These are phyloP conservation scores for Thamnaconus septentrionalis DNA, from an alignment of 2,113 vertebrate species.

Conservation along the genomic window DNA sequence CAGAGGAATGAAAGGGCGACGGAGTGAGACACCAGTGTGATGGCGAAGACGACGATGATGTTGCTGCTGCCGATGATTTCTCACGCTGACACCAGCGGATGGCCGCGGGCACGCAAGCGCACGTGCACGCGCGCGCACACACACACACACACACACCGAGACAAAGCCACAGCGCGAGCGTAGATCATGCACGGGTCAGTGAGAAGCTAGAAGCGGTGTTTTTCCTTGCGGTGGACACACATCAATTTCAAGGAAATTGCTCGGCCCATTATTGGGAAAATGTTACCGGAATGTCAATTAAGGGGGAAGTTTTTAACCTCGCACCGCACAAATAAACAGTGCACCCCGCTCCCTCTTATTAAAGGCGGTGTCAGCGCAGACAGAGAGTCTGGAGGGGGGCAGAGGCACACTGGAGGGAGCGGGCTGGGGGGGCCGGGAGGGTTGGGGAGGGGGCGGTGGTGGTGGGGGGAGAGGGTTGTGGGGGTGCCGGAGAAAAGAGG, in stretches of 20 bases:
- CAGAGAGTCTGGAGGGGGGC: constrained; percentile 69
- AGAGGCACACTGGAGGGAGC: constrained; percentile 30
- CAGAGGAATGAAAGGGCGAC: neutral
- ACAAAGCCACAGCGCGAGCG: constrained; percentile 48
- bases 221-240: constrained; percentile 72
- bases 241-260: constrained; percentile 77
- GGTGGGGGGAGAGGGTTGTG: constrained; percentile 34
- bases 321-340: constrained; percentile 74
- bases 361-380: constrained; percentile 74
- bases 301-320: constrained; percentile 78
- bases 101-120: constrained; percentile 11
- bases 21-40: constrained; percentile 2
- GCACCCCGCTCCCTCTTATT: constrained; percentile 65
- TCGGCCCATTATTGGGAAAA: constrained; percentile 75
- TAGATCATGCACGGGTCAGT: constrained; percentile 70
- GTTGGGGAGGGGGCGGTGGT: constrained; percentile 39
- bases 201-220: constrained; percentile 63
- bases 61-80: constrained; percentile 44
- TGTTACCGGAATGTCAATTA: constrained; percentile 80
- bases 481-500: constrained; percentile 50
- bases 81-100: constrained; percentile 51
- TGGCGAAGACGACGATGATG: neutral
- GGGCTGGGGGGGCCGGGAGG: constrained; percentile 43
- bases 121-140: constrained; percentile 3
- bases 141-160: constrained; percentile 21